Evolutionary conservation across 2,888 invertebrate genomes (phyloP), one percentile per base, ranked within the genome.

Genomic region (Lordiphosa fenestrarum): DNA sequence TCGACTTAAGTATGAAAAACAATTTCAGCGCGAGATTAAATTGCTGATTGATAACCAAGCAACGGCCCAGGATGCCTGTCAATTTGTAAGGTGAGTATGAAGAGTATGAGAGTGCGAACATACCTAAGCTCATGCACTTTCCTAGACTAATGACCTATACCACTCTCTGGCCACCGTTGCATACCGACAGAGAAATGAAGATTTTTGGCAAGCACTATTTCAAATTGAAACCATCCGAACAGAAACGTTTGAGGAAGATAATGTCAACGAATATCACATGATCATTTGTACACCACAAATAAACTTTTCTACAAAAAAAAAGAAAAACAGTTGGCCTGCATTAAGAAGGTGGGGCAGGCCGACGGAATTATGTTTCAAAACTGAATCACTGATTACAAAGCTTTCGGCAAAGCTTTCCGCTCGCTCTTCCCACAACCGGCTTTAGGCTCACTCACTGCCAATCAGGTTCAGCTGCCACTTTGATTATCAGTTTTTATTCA

Each of bases 91-190:
- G 81, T 78, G n/a, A 35, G 37, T 30, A 21, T 10, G 19, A 3
- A 19, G 6, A 23, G 4, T 23, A 0, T 23, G 5, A 23, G n/a
- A n/a, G 4, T 21, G n/a, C 13, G 4, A 7, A 7, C 7, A 51
- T 48, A 2, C 33, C 25, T 6, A 4, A 13, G 4, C 19, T 21
- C 23, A 25, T 10, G 1, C 1, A 6, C 4, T n/a, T 6, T 0
- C 10, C 3, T 2, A 84, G 83, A 1, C 64, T 69, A 30, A 53
- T 83, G 53, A 57, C 65, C 2, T 68, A 72, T 40, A 81, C 83
- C 4, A 68, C 81, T 0, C 50, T 78, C 3, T 84, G 83, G 83
- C 83, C 84, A 5, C 83, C 81, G 0, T 36, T 84, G 9, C 83
- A 84, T 19, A 78, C 69, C 51, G 57, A 54, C 1, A 55, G 39